Base-by-base conservation (phyloP, 2,797 vertebrate genomes). In the Geotrypetes seraphini region DNA sequence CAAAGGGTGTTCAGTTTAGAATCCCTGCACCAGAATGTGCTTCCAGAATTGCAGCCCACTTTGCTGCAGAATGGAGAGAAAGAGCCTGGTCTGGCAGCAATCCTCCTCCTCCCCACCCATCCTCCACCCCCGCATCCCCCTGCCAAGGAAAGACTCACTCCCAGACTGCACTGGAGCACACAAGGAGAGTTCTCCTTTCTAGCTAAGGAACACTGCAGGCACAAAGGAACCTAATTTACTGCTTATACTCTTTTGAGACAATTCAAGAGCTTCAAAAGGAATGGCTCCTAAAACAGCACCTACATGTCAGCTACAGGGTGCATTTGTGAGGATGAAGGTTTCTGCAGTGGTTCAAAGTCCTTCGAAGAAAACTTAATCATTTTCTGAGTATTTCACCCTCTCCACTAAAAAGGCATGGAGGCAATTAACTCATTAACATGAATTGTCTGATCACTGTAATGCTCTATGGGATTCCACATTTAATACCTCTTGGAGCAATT, bases 121-220 rank as follows among this genome's bases (percentile, higher is more conserved):
- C 34, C 33, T 34, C 43, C 27, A 29, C 27, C 40, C 73, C 51
- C 57, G 41, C 44, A 43, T 50, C 50, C 56, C 66, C 50, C 57
- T 75, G 57, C 79, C 81, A 86, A 79, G 84, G 48, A 79, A 52
- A 53, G 60, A 25, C 13, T 19, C 53, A 63, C 53, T 61, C 28
- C 33, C 39, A 35, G 39, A 37, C 47, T 41, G 38, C 33, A 47
- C 47, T 45, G 53, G 60, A 65, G 54, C 61, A 67, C 32, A 28
- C 48, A 43, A 39, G 40, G 45, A 69, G 22, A 12, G 12, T 12
- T 12, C 12, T 12, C 12, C 12, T 12, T 12, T 12, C 12, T 12
- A 12, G 12, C 26, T 39, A 43, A 27, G 30, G 34, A 15, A 36
- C 16, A 20, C 34, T 22, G 25, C 27, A 23, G 19, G 25, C 19